Evolutionary conservation across 1,140 invertebrate genomes (phyloP), one percentile per base, ranked within the genome.

Genomic region (Hyposmocoma kahamanoa): DNA sequence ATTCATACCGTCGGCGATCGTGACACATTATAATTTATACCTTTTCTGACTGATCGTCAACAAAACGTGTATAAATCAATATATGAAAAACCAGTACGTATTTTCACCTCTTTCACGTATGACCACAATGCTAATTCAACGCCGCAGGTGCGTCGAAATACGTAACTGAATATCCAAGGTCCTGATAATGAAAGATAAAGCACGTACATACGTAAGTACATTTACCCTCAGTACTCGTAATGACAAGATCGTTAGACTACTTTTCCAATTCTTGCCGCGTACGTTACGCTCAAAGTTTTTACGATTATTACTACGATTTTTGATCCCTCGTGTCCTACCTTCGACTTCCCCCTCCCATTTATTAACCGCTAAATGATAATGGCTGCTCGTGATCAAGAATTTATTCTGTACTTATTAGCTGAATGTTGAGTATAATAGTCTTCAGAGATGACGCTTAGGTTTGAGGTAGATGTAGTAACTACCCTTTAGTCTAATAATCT

Each of bases 281-380:
- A 49, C 58, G 57, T 70, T 61, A 65, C 63, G 69, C 66, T 44
- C 43, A 71, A 74, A 69, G 62, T 74, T 74, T 71, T 74, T 74
- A 74, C 68, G 71, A 68, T 74, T 72, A 74, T 74, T 62, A 58
- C 68, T 61, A 59, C 59, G 60, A 66, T 72, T 72, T 71, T 67
- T 69, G 66, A 70, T 67, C 65, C 67, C 57, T 59, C 50, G 47
- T 53, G 53, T 58, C 62, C 55, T 59, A 67, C 66, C 71, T 74
- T 64, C 51, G 68, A 65, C 57, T 67, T 67, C 42, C 53, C 62
- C 59, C 60, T 67, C 53, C 59, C 62, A 67, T 73, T 70, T 73
- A 73, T 73, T 70, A 70, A 64, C 70, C 63, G 70, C 67, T 70
- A 67, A 73, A 73, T 73, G 67, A 66, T 70, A 73, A 69, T 69